Conservation (phyloP, 2,113 vertebrate genomes). For the Saccopteryx leptura region DNA sequence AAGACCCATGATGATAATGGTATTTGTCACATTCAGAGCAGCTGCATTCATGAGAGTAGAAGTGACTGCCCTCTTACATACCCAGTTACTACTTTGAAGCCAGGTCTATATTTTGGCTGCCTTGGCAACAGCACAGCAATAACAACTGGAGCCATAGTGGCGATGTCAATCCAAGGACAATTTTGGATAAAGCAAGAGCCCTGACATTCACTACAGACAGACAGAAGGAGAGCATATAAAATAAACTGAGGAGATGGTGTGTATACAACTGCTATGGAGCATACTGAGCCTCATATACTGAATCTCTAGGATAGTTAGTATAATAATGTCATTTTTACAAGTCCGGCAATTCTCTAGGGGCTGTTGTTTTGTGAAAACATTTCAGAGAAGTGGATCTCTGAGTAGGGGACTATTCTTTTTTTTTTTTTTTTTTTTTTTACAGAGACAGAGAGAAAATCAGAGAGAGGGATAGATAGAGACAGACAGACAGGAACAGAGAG, state of each 20-base stretch:
- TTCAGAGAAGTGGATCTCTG: background rate
- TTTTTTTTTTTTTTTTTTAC: too few relatives aligned
- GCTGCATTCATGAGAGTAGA: conserved; percentile 82
- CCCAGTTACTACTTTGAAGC: conserved; percentile 55
- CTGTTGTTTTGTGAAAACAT: background rate
- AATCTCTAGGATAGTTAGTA: background rate
- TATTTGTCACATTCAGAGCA: conserved; percentile 86
- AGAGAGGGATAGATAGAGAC: too few relatives aligned
- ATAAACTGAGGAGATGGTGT: background rate
- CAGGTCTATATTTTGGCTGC: conserved; percentile 76
- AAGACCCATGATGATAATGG: conserved; percentile 79
- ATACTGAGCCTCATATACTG: background rate
- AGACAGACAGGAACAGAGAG: too few relatives aligned
- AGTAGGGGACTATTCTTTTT: background rate
- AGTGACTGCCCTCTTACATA: conserved; percentile 69
- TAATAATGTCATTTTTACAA: conserved; percentile 36
- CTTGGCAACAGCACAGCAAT: conserved; percentile 57
- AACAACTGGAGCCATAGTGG: conserved; percentile 18
- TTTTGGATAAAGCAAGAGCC: conserved; percentile 49
- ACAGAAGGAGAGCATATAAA: background rate
- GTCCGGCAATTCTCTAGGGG: background rate
- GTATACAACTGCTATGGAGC: background rate
- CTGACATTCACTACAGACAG: background rate
- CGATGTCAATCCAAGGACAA: conserved; percentile 9
- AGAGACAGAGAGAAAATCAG: too few relatives aligned